A percentile compares a stretch with the other conserved stretches of the same genome.
Evolutionary conservation across 1,140 invertebrate genomes (phyloP).

Genomic region (Microplitis demolitor): DNA sequence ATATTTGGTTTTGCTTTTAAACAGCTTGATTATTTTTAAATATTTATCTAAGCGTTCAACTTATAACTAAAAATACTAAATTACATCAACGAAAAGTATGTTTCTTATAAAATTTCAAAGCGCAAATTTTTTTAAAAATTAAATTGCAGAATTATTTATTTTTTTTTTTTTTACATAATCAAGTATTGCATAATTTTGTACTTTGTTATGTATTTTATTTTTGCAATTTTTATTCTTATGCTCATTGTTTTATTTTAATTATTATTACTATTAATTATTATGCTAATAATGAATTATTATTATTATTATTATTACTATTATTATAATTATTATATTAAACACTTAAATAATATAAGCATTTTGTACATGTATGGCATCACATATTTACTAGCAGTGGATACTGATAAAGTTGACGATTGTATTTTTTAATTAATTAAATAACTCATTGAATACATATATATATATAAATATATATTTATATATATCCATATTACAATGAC

Average conservation of each 20-base stretch:
- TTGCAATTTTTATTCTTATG: not conserved
- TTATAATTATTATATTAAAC: not conserved
- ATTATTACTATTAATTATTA: not conserved
- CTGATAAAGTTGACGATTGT: conserved; percentile 18
- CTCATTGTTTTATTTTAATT: not conserved
- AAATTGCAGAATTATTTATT: not conserved
- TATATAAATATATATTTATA: not conserved
- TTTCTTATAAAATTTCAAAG: too few species aligned
- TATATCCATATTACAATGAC: conserved; percentile 4
- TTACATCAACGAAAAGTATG: too few species aligned
- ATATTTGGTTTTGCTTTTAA: too few species aligned
- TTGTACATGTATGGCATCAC: conserved; percentile 25
- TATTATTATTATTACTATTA: not conserved
- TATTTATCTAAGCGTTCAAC: too few species aligned
- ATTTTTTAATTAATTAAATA: conserved; percentile 10
- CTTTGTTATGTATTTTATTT: not conserved
- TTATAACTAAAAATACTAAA: too few species aligned
- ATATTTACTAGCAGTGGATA: conserved; percentile 7
- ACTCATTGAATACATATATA: not conserved
- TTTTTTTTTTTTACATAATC: not conserved
- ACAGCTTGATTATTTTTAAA: too few species aligned
- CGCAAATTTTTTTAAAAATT: too few species aligned
- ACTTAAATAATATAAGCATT: conserved; percentile 7
- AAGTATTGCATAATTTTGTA: not conserved
- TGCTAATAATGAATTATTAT: too few species aligned